Evolutionary conservation across 1,140 invertebrate genomes (phyloP).

Genomic region (Lordiphosa collinella): DNA sequence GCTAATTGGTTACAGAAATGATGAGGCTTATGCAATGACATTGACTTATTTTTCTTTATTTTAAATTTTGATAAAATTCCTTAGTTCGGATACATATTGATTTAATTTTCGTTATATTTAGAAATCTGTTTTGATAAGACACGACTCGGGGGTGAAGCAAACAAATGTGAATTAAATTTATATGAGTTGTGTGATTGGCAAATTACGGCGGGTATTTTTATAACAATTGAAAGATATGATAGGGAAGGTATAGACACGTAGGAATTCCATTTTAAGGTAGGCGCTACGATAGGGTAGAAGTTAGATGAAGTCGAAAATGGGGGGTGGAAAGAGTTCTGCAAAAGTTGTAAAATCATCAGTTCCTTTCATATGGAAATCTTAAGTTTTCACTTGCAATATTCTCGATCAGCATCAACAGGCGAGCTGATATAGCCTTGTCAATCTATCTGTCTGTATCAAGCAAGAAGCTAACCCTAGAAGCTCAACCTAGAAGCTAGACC

Average conservation of each 20-base stretch:
- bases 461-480: no score
- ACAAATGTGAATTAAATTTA: conserved; percentile 36
- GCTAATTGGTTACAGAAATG: conserved; percentile 25
- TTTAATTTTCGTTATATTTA: conserved; percentile 23
- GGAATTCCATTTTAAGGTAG: conserved; percentile 1
- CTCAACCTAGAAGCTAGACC: no score
- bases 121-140: conserved; percentile 46
- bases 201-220: conserved; percentile 47
- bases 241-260: conserved; percentile 27
- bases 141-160: conserved; percentile 26
- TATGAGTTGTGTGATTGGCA: conserved; percentile 48
- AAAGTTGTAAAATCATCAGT: no score
- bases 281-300: no score
- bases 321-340: no score
- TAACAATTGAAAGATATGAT: conserved; percentile 48
- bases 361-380: no score
- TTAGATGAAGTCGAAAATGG: no score
- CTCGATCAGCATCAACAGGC: no score
- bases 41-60: neutral
- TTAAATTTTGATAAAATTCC: conserved; percentile 18
- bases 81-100: conserved; percentile 3
- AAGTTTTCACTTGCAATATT: no score
- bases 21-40: conserved; percentile 23
- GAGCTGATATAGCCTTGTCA: no score
- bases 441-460: no score